Percentiles rank a stretch among this genome's conserved stretches.
These are phyloP conservation scores for Oncorhynchus kisutch DNA, from an alignment of 2,113 vertebrate genomes.

Conservation along the genomic window DNA sequence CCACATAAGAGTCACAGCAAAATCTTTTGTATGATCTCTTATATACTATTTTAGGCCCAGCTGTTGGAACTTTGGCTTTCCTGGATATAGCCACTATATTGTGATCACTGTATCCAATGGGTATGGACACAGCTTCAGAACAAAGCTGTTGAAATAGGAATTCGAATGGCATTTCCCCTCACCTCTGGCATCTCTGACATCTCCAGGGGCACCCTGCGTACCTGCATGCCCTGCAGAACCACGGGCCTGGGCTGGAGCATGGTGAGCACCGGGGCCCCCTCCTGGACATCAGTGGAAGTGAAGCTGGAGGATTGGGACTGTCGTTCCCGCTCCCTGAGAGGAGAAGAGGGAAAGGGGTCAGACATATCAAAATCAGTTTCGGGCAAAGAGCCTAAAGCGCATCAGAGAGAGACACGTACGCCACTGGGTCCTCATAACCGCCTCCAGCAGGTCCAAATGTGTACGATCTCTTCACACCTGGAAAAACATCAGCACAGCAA, in stretches of 20 bases:
- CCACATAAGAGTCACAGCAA: too few species aligned
- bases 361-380: not conserved
- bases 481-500: conserved; percentile 14
- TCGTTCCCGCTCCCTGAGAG: conserved; percentile 77
- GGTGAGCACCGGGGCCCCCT: conserved; percentile 76
- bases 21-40: too few species aligned
- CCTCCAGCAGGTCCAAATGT: conserved; percentile 86
- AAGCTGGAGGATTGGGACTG: conserved; percentile 92
- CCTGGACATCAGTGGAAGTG: conserved; percentile 85
- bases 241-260: conserved; percentile 83
- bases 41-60: too few species aligned
- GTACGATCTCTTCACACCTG: conserved; percentile 87
- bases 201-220: conserved; percentile 85
- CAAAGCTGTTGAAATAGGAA: conserved; percentile 20
- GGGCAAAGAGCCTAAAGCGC: not conserved
- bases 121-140: too few species aligned
- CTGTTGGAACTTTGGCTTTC: too few species aligned
- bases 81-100: too few species aligned
- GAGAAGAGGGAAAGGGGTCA: not conserved
- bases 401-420: conserved; percentile 64
- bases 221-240: conserved; percentile 89
- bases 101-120: too few species aligned
- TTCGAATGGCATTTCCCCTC: conserved; percentile 16
- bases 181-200: conserved; percentile 78
- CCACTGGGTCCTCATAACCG: conserved; percentile 87